phyloP scores from a whole-genome alignment of 1,140 invertebrate genomes.

The Octopus sinensis region DNA sequence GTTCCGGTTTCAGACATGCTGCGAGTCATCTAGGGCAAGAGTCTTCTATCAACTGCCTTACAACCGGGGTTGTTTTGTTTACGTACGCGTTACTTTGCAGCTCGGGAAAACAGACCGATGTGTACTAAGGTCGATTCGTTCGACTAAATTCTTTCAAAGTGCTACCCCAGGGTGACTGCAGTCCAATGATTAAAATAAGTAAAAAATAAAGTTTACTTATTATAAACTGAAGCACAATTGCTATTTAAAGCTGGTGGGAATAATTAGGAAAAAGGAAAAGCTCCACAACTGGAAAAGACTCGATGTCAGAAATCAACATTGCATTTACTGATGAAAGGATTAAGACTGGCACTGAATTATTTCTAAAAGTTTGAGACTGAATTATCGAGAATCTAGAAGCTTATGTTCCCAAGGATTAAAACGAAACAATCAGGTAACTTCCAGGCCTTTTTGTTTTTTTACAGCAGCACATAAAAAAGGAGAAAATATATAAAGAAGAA shows the following conservation, averaged over 20 bases:
- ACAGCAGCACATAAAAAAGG: not conserved
- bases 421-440: not conserved
- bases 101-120: no score
- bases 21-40: no score
- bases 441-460: not conserved
- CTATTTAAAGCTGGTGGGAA: not conserved
- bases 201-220: not conserved
- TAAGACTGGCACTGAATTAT: slow-evolving; percentile 1
- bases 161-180: not conserved
- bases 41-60: no score
- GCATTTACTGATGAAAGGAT: not conserved
- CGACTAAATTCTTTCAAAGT: no score
- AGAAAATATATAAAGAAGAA: not conserved
- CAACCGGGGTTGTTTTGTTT: no score
- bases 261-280: not conserved
- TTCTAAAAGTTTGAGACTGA: slow-evolving; percentile 1
- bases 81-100: no score
- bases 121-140: no score
- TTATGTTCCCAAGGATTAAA: not conserved
- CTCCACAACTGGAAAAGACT: not conserved
- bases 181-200: not conserved
- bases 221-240: not conserved
- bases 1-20: no score
- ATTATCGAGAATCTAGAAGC: not conserved
- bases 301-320: not conserved